Base-by-base conservation (phyloP, 2,888 invertebrate species). In the Bedellia somnulentella region DNA sequence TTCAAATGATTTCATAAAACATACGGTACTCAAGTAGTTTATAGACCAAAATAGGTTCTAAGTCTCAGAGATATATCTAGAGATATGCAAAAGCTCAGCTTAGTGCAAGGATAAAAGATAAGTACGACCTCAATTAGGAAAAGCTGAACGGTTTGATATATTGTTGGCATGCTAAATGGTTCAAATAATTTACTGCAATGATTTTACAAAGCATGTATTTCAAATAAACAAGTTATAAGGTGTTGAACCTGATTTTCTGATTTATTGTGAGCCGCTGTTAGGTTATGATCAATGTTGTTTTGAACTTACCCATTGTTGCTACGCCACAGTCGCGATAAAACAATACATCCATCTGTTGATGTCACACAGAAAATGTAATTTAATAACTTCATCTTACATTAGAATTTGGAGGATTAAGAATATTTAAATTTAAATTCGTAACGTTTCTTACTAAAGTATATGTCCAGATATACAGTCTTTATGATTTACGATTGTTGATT, bases 181-280 rank as follows among this genome's bases (percentile, higher is more conserved):
- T 41, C 43, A 47, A 47, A 52, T 54, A 53, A 58, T 57, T 55
- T 58, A 54, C 50, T 39, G 43, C 43, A 38, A 38, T 43, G 41
- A 46, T 44, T 44, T 41, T 47, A 53, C 52, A 49, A 53, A 52
- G 48, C 49, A 46, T 39, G 13, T 45, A 47, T 42, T 46, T 41
- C n/a, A n/a, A n/a, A 45, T 42, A 47, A 56, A 60, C 59, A 58
- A 61, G 54, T 57, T 60, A 63, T 57, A 58, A 62, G 59, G 60
- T 62, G 63, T 62, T 62, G 59, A 60, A 60, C 55, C 59, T 57
- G 60, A 52, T 60, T 63, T 57, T 51, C 54, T 64, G 60, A 66
- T 64, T 67, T 67, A 64, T 60, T 53, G 45, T 52, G 47, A 51
- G 49, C 48, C 53, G 48, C 47, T 52, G 57, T 59, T 62, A 52